These are phyloP conservation scores for Peromyscus californicus DNA, from an alignment of 2,113 vertebrate species.

Conservation along the genomic window DNA sequence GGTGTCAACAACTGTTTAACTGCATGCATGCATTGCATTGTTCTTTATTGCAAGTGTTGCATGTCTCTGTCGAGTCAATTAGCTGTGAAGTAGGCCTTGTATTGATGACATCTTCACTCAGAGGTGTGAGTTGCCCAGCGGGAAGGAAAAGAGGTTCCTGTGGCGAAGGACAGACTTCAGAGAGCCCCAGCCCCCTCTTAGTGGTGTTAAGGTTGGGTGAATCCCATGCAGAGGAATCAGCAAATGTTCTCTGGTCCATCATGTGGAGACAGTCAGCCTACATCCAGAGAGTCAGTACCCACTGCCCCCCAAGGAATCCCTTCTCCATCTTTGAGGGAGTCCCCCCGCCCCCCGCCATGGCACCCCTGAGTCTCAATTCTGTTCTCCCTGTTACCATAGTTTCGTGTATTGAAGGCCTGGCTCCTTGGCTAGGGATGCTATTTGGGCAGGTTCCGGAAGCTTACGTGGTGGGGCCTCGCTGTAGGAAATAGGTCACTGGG, in stretches of 20 bases:
- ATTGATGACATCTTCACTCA: neutral
- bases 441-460: neutral
- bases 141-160: neutral
- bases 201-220: neutral
- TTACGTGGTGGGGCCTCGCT: neutral
- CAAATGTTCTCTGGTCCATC: neutral
- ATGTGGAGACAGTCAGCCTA: neutral
- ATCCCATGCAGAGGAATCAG: neutral
- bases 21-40: neutral
- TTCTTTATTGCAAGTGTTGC: neutral
- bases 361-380: neutral
- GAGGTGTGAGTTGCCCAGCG: no score
- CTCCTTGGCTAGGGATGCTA: neutral
- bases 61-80: neutral
- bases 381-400: neutral
- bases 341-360: accelerated
- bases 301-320: neutral
- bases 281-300: neutral
- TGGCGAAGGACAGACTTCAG: neutral
- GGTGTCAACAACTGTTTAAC: neutral
- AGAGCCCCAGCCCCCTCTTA: accelerated
- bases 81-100: neutral
- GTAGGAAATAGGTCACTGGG: neutral
- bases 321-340: accelerated
- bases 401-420: neutral